Base-by-base conservation (phyloP, 2,113 vertebrate species). In the Clarias macrocephalus region DNA sequence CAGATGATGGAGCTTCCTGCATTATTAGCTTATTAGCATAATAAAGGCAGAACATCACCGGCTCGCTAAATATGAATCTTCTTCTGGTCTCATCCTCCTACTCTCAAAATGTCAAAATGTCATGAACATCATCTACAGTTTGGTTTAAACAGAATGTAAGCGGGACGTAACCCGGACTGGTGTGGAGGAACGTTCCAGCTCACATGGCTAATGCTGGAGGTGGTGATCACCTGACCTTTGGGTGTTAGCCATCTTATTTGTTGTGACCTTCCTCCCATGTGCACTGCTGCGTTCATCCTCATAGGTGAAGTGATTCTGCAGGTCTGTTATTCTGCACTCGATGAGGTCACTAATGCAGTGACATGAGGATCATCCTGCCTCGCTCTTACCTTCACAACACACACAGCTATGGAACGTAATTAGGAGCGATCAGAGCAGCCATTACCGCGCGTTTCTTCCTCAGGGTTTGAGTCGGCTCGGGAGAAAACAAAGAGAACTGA, bases 401-500 rank as follows among this genome's bases (percentile, higher is more conserved):
- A 42, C 62, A 63, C 75, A 80, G 85, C 56, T 68, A 86, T 9
- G 33, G 65, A 72, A 19, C 5, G 10, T 60, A 81, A 86, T 86
- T 81, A 72, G n/a, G 15, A 56, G 28, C 23, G 19, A 80, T 80
- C 52, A 42, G 85, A 42, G 15, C 77, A 42, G 76, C 52, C 76
- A 42, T 86, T 86, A 57, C 63, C n/a, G 77, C 21, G 19, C 3
- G 30, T 81, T 28, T 76, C 48, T 33, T 80, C 52, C 65, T 28
- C 33, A n/a, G 77, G 52, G 76, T 57, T 86, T 25, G 63, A n/a
- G 54, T 80, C 30, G 59, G 76, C 54, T 81, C 54, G 48, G 65
- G 42, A 66, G 77, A 81, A 80, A 86, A 80, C 85, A 81, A 81
- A 60, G 66, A 33, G 60, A 83, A 91, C 80, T 89, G 82, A 70